A percentile compares a stretch with the other conserved stretches of the same genome.
Conservation (phyloP, 37 sponge, comb jelly and placozoan species). For the Geodia barretti region DNA sequence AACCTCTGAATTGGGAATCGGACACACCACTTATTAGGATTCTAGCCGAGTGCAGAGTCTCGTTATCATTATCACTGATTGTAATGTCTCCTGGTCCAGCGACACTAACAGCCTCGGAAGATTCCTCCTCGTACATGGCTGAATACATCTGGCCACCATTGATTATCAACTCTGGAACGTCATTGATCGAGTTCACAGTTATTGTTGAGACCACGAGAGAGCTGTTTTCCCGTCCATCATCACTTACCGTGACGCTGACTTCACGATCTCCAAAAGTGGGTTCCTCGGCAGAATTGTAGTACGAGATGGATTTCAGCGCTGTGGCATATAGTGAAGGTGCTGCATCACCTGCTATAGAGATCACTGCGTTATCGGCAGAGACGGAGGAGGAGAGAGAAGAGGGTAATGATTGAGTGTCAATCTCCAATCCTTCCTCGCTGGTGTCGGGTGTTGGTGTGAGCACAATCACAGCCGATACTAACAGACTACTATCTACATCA, state of each 20-base stretch:
- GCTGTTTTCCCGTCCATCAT: slow-evolving; percentile 50
- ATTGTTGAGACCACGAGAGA: slow-evolving; percentile 14
- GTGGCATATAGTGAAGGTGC: slow-evolving; percentile 7
- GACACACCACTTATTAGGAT: slow-evolving; percentile 8
- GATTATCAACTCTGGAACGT: slow-evolving; percentile 24
- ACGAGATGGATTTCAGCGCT: slow-evolving; percentile 19
- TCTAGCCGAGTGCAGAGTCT: slow-evolving; percentile 14
- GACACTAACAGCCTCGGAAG: slow-evolving; percentile 18
- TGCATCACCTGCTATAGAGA: slow-evolving; percentile 27
- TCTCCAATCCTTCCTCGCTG: slow-evolving; percentile 22
- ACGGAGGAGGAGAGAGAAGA: background rate
- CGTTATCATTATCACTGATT: slow-evolving; percentile 46
- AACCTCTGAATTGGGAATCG: slow-evolving; percentile 56
- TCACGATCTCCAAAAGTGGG: slow-evolving; percentile 27
- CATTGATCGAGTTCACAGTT: slow-evolving; percentile 34
- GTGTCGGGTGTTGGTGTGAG: slow-evolving; percentile 10
- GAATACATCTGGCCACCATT: slow-evolving; percentile 3
- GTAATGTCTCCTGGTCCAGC: background rate
- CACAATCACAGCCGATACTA: slow-evolving; percentile 4
- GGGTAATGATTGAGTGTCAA: background rate
- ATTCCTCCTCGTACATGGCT: slow-evolving; percentile 34
- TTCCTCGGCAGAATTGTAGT: slow-evolving; percentile 63
- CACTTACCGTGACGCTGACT: slow-evolving; percentile 13
- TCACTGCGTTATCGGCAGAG: slow-evolving; percentile 1
- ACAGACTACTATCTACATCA: slow-evolving; percentile 56